These are phyloP conservation scores for Seriola quinqueradiata DNA, from an alignment of 2,113 vertebrate species.

Conservation along the genomic window DNA sequence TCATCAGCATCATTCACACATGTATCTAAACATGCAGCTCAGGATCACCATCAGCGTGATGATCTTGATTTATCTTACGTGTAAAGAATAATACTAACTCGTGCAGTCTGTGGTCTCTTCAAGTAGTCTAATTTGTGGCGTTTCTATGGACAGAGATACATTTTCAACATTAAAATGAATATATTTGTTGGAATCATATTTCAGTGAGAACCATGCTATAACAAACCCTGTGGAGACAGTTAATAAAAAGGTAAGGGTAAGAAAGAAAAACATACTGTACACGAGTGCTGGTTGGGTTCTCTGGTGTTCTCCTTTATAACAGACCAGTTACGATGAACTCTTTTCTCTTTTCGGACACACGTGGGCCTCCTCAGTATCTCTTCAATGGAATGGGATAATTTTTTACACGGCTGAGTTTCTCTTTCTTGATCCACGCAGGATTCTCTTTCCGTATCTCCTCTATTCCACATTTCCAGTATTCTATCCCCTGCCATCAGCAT, in stretches of 20 bases:
- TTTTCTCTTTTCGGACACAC: constrained; percentile 29
- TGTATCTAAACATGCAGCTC: not conserved
- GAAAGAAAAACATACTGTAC: constrained; percentile 40
- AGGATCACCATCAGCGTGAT: not conserved
- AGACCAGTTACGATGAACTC: constrained; percentile 42
- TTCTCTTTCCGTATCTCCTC: constrained; percentile 24
- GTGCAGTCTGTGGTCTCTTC: constrained; percentile 19
- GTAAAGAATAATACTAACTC: constrained; percentile 23
- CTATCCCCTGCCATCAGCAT: constrained; percentile 17
- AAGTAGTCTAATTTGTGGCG: constrained; percentile 2
- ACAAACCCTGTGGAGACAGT: not conserved
- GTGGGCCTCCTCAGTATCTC: constrained; percentile 74
- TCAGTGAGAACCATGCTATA: not conserved
- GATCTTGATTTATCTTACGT: not conserved
- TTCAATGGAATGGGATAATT: constrained; percentile 75
- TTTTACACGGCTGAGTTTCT: constrained; percentile 36
- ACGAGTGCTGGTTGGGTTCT: constrained; percentile 13
- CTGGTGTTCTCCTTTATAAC: constrained; percentile 70
- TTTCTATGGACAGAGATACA: constrained; percentile 36
- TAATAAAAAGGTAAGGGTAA: not conserved
- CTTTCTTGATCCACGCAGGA: constrained; percentile 16
- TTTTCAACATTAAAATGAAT: not conserved
- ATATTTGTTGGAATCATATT: not conserved
- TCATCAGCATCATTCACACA: not conserved
- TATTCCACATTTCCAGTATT: constrained; percentile 49